Conservation (phyloP, 37 sponge, comb jelly and placozoan genomes). For the Theonella swinhoei region DNA sequence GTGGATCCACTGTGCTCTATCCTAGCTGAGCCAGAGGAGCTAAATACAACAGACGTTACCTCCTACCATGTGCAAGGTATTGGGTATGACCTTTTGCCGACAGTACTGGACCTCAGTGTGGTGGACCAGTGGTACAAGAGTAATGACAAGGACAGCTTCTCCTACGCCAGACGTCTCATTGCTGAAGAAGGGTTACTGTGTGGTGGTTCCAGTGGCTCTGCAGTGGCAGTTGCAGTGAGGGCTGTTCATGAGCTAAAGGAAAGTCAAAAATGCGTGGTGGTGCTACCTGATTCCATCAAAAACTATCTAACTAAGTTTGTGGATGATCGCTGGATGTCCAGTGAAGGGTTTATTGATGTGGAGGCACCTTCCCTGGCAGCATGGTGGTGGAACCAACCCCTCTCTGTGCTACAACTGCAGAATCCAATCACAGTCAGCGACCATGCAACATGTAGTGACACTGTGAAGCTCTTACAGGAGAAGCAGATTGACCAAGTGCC, state of each 20-base stretch:
- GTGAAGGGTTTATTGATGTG: conserved; percentile 70
- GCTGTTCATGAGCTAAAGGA: conserved; percentile 76
- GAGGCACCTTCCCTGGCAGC: conserved; percentile 14
- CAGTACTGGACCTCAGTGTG: conserved; percentile 82
- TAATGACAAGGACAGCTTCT: conserved; percentile 82
- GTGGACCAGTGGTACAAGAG: conserved; percentile 94
- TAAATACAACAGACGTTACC: conserved; percentile 68
- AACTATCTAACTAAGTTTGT: conserved; percentile 96
- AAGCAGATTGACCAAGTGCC: conserved; percentile 70
- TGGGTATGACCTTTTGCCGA: conserved; percentile 96
- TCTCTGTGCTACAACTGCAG: conserved; percentile 31
- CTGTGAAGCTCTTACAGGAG: conserved; percentile 50
- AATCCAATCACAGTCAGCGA: conserved; percentile 28
- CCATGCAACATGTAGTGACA: conserved; percentile 37
- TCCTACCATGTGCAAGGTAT: conserved; percentile 92
- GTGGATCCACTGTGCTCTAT: conserved; percentile 94
- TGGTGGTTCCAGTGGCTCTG: conserved; percentile 91
- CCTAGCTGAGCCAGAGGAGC: conserved; percentile 84
- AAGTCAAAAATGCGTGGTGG: conserved; percentile 90
- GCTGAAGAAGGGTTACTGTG: conserved; percentile 93
- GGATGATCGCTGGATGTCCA: conserved; percentile 91
- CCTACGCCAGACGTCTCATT: conserved; percentile 81
- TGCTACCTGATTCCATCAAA: conserved; percentile 96
- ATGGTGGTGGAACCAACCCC: conserved; percentile 78
- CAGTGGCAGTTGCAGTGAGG: conserved; percentile 76